Percentiles rank a stretch among this genome's conserved stretches.
Evolutionary conservation across 92 coral and sea anemone species (phyloP).

Genomic region (Montipora capitata): DNA sequence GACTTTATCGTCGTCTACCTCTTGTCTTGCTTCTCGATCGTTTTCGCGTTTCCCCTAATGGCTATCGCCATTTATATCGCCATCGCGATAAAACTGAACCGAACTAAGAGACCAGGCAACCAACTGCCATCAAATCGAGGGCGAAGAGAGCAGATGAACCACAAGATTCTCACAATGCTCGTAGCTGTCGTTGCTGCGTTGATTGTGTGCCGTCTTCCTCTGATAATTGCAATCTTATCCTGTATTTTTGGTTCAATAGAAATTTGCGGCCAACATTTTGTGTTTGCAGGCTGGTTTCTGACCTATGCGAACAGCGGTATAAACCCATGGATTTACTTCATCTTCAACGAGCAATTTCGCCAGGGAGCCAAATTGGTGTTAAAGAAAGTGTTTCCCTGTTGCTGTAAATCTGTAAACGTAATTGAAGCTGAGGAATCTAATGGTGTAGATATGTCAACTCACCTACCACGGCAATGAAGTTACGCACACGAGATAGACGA

Average conservation of each 20-base stretch:
- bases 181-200: too few relatives aligned
- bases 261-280: background rate
- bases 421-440: background rate
- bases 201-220: conserved; percentile 35
- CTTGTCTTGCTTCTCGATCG: conserved; percentile 21
- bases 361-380: conserved; percentile 57
- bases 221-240: conserved; percentile 7
- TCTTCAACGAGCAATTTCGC: conserved; percentile 53
- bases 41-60: conserved; percentile 62
- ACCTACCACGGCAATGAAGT: background rate
- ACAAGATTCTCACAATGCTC: too few relatives aligned
- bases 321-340: too few relatives aligned
- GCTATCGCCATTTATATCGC: conserved; percentile 7
- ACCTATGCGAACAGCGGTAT: conserved; percentile 1
- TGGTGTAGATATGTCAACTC: background rate
- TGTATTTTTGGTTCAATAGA: background rate
- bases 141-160: conserved; percentile 20
- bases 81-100: too few relatives aligned
- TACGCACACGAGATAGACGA: too few relatives aligned
- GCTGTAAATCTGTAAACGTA: background rate
- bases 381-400: conserved; percentile 8
- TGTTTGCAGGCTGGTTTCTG: conserved; percentile 43
- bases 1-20: conserved; percentile 11
- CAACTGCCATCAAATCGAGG: conserved; percentile 65
- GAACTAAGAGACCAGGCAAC: conserved; percentile 71